Evolutionary conservation across 2,113 vertebrate species (phyloP).

Genomic region (Copsychus sechellarum): DNA sequence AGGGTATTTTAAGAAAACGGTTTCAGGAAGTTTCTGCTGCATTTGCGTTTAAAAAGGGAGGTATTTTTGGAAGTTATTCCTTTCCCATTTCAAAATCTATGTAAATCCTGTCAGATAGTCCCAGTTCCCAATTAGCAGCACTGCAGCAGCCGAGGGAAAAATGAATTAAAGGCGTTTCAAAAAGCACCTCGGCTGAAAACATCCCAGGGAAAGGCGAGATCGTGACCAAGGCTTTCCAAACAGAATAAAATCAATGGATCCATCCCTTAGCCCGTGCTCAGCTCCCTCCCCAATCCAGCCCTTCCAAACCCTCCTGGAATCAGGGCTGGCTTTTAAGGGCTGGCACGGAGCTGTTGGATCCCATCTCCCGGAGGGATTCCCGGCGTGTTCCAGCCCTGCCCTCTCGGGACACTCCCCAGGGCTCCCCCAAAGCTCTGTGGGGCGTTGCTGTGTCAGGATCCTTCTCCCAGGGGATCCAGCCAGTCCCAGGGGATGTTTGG

Average conservation of each 20-base stretch:
- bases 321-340: accelerated
- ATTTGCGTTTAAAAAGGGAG: background rate
- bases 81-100: background rate
- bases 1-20: background rate
- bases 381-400: background rate
- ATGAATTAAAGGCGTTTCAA: background rate
- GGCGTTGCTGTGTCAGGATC: background rate
- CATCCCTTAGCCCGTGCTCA: accelerated
- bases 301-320: accelerated
- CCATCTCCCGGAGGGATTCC: background rate
- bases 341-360: accelerated
- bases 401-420: background rate
- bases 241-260: accelerated
- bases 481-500: background rate
- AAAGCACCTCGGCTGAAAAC: background rate
- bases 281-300: background rate
- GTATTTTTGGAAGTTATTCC: background rate
- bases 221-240: background rate
- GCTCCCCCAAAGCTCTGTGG: background rate
- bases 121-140: background rate
- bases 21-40: background rate
- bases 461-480: background rate
- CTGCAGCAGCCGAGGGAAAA: background rate
- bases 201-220: background rate
- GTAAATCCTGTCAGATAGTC: background rate